Evolutionary conservation across 2,113 vertebrate genomes (phyloP).

Genomic region (Leucopsar rothschildi): DNA sequence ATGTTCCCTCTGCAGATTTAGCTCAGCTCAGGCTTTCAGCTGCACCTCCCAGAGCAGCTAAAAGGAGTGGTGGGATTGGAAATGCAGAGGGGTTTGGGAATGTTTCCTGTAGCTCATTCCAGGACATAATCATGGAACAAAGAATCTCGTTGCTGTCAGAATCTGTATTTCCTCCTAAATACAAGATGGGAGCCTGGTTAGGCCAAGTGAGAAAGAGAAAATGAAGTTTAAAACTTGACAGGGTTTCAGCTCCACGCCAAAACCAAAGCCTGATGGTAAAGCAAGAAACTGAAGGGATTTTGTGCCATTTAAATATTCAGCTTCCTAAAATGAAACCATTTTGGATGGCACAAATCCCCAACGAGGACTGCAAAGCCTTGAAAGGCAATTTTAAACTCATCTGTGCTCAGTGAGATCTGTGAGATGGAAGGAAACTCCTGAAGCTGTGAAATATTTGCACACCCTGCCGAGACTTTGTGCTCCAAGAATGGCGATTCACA

Average conservation of each 20-base stretch:
- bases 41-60: not conserved
- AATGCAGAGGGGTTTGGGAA: not conserved
- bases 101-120: not conserved
- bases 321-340: not conserved
- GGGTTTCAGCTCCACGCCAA: not conserved
- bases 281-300: not conserved
- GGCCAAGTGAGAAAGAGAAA: not conserved
- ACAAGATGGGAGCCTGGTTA: not conserved
- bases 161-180: not conserved
- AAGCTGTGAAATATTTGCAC: not conserved
- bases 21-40: not conserved
- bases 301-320: not conserved
- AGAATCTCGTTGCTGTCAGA: not conserved
- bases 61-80: not conserved
- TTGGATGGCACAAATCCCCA: not conserved
- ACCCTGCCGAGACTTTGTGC: not conserved
- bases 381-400: not conserved
- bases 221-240: not conserved
- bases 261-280: not conserved
- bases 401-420: not conserved
- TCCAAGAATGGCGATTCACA: not conserved
- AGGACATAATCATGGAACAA: fast-evolving
- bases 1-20: not conserved
- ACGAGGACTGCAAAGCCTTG: not conserved
- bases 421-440: not conserved